Percentiles rank a stretch among this genome's conserved stretches.
These are phyloP conservation scores for Cyrtodaria siliqua DNA, from an alignment of 2,888 invertebrate genomes.

Conservation along the genomic window DNA sequence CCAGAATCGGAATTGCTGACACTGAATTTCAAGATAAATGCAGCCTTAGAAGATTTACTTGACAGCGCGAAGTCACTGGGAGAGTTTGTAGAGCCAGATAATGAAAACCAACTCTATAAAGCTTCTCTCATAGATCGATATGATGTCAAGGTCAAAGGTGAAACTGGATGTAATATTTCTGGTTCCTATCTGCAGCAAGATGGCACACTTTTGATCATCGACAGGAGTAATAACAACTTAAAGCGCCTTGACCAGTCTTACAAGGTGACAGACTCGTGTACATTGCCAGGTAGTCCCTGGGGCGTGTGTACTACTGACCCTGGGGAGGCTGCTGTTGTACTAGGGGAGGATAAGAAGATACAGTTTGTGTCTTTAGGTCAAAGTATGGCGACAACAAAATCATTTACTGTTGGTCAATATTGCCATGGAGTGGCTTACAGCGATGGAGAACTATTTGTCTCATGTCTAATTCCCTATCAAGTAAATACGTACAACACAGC, in stretches of 20 bases:
- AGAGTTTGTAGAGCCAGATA: too few relatives aligned
- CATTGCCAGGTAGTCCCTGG: neutral
- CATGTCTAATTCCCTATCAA: neutral
- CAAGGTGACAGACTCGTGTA: neutral
- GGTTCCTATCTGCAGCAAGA: neutral
- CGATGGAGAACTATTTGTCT: neutral
- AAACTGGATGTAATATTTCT: neutral
- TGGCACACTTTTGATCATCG: neutral
- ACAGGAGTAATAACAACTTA: neutral
- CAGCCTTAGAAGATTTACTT: too few relatives aligned
- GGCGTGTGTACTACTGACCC: neutral
- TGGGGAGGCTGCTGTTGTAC: neutral
- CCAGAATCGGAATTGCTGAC: too few relatives aligned
- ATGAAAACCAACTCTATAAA: too few relatives aligned
- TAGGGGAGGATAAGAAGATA: neutral
- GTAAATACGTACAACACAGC: too few relatives aligned
- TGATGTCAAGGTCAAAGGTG: neutral
- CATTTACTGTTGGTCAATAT: neutral
- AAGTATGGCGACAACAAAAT: neutral
- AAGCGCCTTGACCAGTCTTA: neutral
- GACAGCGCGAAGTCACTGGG: too few relatives aligned
- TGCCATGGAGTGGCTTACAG: neutral
- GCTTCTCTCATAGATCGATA: too few relatives aligned
- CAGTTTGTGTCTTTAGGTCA: constrained; percentile 3
- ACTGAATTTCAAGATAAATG: too few relatives aligned